Conservation (phyloP, 2,888 invertebrate genomes). For the Herminia tarsipennalis region DNA sequence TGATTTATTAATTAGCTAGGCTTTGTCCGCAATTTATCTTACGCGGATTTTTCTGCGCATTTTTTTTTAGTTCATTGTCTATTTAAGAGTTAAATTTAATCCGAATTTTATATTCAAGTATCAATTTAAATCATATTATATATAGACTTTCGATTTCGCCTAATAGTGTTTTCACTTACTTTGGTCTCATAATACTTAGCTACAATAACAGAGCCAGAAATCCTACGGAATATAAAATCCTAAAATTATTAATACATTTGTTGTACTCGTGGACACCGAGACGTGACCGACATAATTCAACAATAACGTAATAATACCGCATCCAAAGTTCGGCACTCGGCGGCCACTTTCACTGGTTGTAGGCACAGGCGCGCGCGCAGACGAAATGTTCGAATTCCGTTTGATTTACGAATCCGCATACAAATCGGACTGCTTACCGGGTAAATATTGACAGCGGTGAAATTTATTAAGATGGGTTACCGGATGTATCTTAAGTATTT, state of each 20-base stretch:
- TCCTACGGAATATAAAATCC: too few relatives aligned
- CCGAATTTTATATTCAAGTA: too few relatives aligned
- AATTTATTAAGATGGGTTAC: conserved; percentile 10
- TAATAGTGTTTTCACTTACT: too few relatives aligned
- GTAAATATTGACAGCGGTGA: conserved; percentile 21
- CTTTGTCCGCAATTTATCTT: too few relatives aligned
- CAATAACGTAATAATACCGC: conserved; percentile 15
- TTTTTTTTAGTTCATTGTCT: too few relatives aligned
- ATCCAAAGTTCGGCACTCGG: conserved; percentile 25
- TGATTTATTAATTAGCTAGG: background rate
- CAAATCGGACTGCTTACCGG: conserved; percentile 31
- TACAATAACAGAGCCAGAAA: too few relatives aligned
- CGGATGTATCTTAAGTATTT: background rate
- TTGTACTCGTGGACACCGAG: background rate
- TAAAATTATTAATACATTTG: background rate
- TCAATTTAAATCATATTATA: too few relatives aligned
- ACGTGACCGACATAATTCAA: background rate
- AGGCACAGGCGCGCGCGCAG: conserved; percentile 17
- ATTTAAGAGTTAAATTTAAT: too few relatives aligned
- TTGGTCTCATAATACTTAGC: too few relatives aligned
- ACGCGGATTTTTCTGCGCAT: too few relatives aligned
- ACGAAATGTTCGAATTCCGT: conserved; percentile 29
- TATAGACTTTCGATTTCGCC: too few relatives aligned
- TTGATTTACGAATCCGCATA: conserved; percentile 32
- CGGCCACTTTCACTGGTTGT: conserved; percentile 36